These are phyloP conservation scores for Reinhardtius hippoglossoides DNA, from an alignment of 2,113 vertebrate genomes.

Conservation along the genomic window DNA sequence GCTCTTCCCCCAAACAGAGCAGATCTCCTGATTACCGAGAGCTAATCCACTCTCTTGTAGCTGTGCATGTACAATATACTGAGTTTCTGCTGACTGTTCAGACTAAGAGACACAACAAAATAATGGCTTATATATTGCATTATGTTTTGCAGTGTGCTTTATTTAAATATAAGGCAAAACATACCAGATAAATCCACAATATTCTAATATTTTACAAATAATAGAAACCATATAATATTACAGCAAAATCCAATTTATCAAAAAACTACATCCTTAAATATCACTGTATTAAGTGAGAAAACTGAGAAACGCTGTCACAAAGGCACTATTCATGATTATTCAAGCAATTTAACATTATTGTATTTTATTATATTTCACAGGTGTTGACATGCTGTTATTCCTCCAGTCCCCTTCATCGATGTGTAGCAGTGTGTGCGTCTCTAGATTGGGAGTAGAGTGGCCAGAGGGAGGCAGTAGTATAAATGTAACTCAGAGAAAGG, in stretches of 20 bases:
- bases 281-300: too few species aligned
- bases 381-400: background rate
- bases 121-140: background rate
- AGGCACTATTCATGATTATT: background rate
- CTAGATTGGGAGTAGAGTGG: slow-evolving; percentile 30
- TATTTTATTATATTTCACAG: slow-evolving; percentile 13
- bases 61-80: background rate
- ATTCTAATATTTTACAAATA: background rate
- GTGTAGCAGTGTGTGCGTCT: slow-evolving; percentile 9
- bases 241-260: too few species aligned
- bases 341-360: background rate
- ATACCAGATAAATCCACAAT: background rate
- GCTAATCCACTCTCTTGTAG: slow-evolving; percentile 54
- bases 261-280: background rate
- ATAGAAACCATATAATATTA: background rate
- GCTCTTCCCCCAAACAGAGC: slow-evolving; percentile 53
- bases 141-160: background rate
- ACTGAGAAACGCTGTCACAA: background rate
- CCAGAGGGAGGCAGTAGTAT: slow-evolving; percentile 70
- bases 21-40: slow-evolving; percentile 63
- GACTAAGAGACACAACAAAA: slow-evolving; percentile 15
- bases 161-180: background rate
- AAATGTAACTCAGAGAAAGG: slow-evolving; percentile 31
- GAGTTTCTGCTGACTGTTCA: slow-evolving; percentile 8
- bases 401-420: background rate